Evolutionary conservation across 1,140 invertebrate genomes (phyloP), one percentile per base, ranked within the genome.

Genomic region (Danaus plexippus): DNA sequence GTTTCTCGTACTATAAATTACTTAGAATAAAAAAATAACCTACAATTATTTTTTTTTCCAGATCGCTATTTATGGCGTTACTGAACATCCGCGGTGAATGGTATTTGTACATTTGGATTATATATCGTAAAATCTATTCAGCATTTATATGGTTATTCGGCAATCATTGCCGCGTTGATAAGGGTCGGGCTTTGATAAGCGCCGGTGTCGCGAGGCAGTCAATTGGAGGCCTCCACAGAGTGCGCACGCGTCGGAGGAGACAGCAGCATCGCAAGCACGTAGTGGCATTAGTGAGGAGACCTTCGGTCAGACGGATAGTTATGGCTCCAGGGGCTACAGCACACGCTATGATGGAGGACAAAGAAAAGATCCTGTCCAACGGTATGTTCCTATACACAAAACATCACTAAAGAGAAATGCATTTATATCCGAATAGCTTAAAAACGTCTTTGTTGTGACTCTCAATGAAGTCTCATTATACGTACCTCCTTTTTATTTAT

Each of bases 271-370:
- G 73, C 47, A 59, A 80, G 62, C 77, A 80, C 59, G 72, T 80
- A 55, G 78, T 82, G 57, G 77, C 81, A 50, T 74, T 85, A 67
- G 77, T 77, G 46, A 75, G 81, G 56, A 84, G 78, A 77, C 76
- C 79, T 52, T 87, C 81, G 43, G 59, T 82, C 44, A 79, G 77
- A 63, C 74, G 79, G 66, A 80, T 85, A 61, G 81, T 86, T 9
- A 86, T 86, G 83, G 83, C 83, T 70, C 83, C 83, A 45, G 83
- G 83, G 80, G 69, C 81, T 43, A 79, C 85, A 54, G 81, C 77
- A 15, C 83, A 87, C 59, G 68, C 85, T 47, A 87, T 87, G 85
- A 81, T 83, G 71, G 84, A 87, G 57, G 85, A 87, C 66, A 88
- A 88, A 66, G 84, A 87, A 73, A 84, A 84, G 65, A 64, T 71